Evolutionary conservation across 1,140 invertebrate species (phyloP).

Genomic region (Drosophila auraria): DNA sequence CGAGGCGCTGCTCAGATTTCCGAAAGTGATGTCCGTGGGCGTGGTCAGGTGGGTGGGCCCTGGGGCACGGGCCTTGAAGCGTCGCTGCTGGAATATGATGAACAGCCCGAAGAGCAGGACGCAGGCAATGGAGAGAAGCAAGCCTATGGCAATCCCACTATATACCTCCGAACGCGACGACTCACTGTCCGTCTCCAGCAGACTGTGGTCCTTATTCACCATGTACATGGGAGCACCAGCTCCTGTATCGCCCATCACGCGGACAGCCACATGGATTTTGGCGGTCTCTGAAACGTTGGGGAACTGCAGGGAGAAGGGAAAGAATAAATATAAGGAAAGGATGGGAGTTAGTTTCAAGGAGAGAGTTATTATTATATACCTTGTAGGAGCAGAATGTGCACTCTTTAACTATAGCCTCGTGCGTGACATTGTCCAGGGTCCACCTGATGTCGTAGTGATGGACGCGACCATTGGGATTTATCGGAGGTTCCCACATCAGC

Average conservation of each 20-base stretch:
- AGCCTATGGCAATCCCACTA: conserved; percentile 80
- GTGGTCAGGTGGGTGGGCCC: conserved; percentile 74
- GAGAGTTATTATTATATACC: conserved; percentile 30
- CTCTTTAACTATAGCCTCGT: conserved; percentile 71
- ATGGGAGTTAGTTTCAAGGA: background rate
- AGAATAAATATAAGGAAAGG: background rate
- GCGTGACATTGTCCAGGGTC: conserved; percentile 78
- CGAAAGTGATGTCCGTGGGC: conserved; percentile 78
- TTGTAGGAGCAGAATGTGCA: conserved; percentile 67
- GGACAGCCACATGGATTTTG: conserved; percentile 78
- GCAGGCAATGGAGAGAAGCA: conserved; percentile 69
- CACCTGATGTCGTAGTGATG: conserved; percentile 79
- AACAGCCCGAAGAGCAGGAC: conserved; percentile 73
- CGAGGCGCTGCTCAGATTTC: conserved; percentile 73
- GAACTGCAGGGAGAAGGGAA: conserved; percentile 48
- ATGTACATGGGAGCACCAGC: conserved; percentile 77
- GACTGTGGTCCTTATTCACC: conserved; percentile 51
- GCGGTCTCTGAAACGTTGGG: conserved; percentile 79
- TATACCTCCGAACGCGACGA: conserved; percentile 64
- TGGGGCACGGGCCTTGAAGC: conserved; percentile 76
- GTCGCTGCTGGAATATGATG: conserved; percentile 73
- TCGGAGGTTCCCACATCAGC: conserved; percentile 76
- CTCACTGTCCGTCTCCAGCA: conserved; percentile 41
- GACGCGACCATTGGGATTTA: conserved; percentile 74
- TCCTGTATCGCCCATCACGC: conserved; percentile 79